phyloP scores from a whole-genome alignment of 2,888 invertebrate species.

The Carterocephalus palaemon region DNA sequence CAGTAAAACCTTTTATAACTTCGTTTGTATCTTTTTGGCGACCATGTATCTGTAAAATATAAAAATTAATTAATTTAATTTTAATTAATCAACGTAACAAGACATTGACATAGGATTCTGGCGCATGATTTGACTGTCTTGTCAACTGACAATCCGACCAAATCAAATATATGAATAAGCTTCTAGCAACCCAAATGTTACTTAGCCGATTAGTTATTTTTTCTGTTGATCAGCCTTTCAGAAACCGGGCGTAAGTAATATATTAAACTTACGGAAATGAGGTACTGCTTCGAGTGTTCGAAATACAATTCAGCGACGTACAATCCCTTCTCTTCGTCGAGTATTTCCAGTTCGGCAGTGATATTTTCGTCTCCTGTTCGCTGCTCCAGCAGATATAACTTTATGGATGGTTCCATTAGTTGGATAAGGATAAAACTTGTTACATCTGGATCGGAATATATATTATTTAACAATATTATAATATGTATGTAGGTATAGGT shows the following conservation, averaged over 20 bases:
- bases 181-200: no score
- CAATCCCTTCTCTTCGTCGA: slow-evolving; percentile 4
- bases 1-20: slow-evolving; percentile 36
- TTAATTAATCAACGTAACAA: neutral
- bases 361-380: neutral
- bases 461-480: neutral
- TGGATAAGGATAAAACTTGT: slow-evolving; percentile 6
- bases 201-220: no score
- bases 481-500: no score
- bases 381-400: slow-evolving; percentile 8
- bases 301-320: slow-evolving; percentile 15
- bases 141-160: no score
- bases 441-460: slow-evolving; percentile 14
- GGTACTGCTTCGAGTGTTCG: slow-evolving; percentile 11
- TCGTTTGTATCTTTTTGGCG: slow-evolving; percentile 33
- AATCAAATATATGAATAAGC: no score
- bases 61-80: neutral
- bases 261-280: slow-evolving; percentile 17
- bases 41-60: slow-evolving; percentile 42
- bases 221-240: no score
- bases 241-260: no score
- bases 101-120: no score
- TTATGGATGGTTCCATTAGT: slow-evolving; percentile 2
- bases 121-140: no score
- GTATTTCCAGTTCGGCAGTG: neutral